phyloP scores from a whole-genome alignment of 2,797 vertebrate species.

The Pseudochirops cupreus region DNA sequence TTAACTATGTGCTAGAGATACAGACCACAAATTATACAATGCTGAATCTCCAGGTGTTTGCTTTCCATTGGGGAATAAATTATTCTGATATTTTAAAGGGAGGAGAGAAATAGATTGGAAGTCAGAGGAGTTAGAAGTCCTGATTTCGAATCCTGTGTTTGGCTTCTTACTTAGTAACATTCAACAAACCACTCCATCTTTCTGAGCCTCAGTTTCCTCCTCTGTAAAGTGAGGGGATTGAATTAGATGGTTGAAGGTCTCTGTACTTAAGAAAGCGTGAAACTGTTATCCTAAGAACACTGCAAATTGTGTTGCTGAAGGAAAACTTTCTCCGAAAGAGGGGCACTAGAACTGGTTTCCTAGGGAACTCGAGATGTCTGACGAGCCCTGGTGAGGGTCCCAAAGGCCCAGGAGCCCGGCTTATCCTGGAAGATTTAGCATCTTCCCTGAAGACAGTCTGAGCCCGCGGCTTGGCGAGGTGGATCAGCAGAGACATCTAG shows the following conservation, averaged over 20 bases:
- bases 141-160: background rate
- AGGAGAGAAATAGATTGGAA: background rate
- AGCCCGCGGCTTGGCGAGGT: background rate
- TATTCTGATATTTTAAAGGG: background rate
- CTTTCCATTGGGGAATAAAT: background rate
- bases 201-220: background rate
- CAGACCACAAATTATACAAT: background rate
- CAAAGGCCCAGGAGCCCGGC: fast-evolving
- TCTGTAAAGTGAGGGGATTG: background rate
- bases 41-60: background rate
- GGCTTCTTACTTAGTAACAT: background rate
- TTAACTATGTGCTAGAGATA: background rate
- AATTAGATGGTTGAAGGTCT: background rate
- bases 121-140: background rate
- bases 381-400: background rate
- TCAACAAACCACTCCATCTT: background rate
- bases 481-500: constrained; percentile 75
- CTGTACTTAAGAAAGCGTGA: background rate
- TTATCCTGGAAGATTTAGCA: background rate
- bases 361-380: too few species aligned
- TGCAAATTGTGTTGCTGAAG: background rate
- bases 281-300: background rate
- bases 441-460: background rate
- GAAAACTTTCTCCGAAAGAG: constrained; percentile 20
- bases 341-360: background rate